These are phyloP conservation scores for Sphenopsis melanotis DNA, from an alignment of 2,797 vertebrate species.

Conservation along the genomic window DNA sequence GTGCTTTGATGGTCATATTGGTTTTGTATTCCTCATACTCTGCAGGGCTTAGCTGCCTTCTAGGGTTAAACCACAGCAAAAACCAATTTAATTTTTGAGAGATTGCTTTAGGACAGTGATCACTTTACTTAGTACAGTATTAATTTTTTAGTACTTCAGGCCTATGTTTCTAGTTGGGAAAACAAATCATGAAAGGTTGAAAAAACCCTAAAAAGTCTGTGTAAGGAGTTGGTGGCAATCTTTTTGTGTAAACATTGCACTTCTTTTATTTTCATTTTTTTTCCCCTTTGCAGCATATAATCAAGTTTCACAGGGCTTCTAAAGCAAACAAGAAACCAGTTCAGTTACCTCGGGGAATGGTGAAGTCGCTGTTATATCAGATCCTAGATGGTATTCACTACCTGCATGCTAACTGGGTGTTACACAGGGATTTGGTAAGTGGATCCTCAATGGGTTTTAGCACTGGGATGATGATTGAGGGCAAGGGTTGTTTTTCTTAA, in stretches of 20 bases:
- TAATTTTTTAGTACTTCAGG: not conserved
- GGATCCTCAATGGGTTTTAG: conserved; percentile 43
- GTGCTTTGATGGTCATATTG: not conserved
- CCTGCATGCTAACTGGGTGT: conserved; percentile 99
- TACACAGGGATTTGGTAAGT: conserved; percentile 99
- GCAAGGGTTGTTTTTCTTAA: not conserved
- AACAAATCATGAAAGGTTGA: not conserved
- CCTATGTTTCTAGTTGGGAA: not conserved
- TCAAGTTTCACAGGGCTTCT: conserved; percentile 99
- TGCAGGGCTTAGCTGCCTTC: not conserved
- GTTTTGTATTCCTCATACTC: not conserved
- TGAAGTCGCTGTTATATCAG: conserved; percentile 99
- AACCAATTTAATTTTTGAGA: not conserved
- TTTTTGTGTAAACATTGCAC: not conserved
- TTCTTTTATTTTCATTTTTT: conserved; percentile 13
- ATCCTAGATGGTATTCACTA: conserved; percentile 99
- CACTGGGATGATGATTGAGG: not conserved
- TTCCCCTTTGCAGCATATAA: conserved; percentile 89
- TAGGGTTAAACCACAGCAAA: not conserved
- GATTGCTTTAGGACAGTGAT: not conserved
- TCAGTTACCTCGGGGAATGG: conserved; percentile 99
- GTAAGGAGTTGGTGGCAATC: not conserved
- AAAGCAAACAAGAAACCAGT: conserved; percentile 99
- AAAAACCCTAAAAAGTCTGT: not conserved
- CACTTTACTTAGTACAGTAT: not conserved